Percentiles rank a stretch among this genome's conserved stretches.
Evolutionary conservation across 2,113 vertebrate species (phyloP).

Genomic region (Guaruba guarouba): DNA sequence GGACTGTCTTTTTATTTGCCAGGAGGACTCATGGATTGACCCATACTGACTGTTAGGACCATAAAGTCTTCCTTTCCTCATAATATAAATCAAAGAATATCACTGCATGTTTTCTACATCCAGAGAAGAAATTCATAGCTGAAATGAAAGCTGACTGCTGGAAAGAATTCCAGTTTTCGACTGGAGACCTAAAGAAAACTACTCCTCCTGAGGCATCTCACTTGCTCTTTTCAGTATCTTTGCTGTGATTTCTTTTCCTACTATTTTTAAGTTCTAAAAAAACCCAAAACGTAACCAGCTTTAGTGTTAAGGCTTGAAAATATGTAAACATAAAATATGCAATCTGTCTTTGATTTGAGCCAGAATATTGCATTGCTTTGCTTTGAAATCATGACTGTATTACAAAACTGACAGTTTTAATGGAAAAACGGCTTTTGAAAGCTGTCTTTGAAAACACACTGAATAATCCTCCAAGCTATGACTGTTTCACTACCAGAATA

Average conservation of each 20-base stretch:
- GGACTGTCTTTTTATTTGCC: not conserved
- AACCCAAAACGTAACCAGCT: not conserved
- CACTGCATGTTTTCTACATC: not conserved
- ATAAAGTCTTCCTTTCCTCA: not conserved
- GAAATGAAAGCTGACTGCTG: not conserved
- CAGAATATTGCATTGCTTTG: conserved; percentile 46
- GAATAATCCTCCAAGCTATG: conserved; percentile 44
- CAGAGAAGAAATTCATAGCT: not conserved
- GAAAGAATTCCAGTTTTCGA: not conserved
- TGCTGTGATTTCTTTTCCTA: not conserved
- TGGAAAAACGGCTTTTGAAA: conserved; percentile 66
- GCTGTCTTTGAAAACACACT: conserved; percentile 52
- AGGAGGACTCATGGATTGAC: not conserved
- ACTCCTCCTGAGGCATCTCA: not conserved
- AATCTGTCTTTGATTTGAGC: conserved; percentile 53
- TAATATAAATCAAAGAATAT: not conserved
- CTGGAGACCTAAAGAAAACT: not conserved
- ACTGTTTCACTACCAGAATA: conserved; percentile 53
- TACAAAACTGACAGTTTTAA: conserved; percentile 64
- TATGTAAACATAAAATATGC: conserved; percentile 58
- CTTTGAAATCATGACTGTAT: conserved; percentile 64
- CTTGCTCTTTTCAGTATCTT: not conserved
- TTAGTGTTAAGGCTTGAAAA: conserved; percentile 31
- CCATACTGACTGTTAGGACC: not conserved
- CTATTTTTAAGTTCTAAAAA: not conserved